Percentiles rank a stretch among this genome's conserved stretches.
phyloP scores from a whole-genome alignment of 2,888 invertebrate species.

The Geophilus truncorum region DNA sequence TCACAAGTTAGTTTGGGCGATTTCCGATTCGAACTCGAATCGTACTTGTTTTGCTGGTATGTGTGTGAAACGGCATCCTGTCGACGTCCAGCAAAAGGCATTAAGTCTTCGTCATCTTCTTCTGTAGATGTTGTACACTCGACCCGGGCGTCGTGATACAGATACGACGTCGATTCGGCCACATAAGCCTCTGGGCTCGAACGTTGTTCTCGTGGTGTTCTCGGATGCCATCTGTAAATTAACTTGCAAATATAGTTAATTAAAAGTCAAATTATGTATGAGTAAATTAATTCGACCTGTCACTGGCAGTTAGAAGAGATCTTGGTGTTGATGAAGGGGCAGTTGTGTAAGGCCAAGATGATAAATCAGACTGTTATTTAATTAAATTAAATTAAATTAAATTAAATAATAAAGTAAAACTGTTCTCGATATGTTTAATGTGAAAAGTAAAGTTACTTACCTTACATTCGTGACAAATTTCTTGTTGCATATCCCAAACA shows the following conservation, averaged over 20 bases:
- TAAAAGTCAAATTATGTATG: no score
- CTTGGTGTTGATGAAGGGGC: neutral
- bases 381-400: neutral
- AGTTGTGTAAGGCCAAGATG: neutral
- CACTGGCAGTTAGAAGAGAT: neutral
- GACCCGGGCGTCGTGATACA: neutral
- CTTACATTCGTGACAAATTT: neutral
- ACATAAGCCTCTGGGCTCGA: neutral
- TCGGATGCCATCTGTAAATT: neutral
- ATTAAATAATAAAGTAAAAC: neutral
- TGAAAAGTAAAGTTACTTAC: neutral
- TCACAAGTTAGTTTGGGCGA: neutral
- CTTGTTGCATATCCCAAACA: neutral
- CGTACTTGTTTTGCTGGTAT: neutral
- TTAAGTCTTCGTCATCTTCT: neutral
- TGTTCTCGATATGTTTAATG: neutral
- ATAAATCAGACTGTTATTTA: neutral
- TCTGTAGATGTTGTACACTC: neutral
- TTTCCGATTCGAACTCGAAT: neutral
- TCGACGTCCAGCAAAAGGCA: neutral
- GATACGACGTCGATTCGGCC: constrained; percentile 4
- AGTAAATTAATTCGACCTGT: neutral
- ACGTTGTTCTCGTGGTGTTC: neutral
- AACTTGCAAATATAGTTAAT: no score
- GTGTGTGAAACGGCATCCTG: neutral